Evolutionary conservation across 2,888 invertebrate genomes (phyloP), one percentile per base, ranked within the genome.

Genomic region (Miltochrista miniata): DNA sequence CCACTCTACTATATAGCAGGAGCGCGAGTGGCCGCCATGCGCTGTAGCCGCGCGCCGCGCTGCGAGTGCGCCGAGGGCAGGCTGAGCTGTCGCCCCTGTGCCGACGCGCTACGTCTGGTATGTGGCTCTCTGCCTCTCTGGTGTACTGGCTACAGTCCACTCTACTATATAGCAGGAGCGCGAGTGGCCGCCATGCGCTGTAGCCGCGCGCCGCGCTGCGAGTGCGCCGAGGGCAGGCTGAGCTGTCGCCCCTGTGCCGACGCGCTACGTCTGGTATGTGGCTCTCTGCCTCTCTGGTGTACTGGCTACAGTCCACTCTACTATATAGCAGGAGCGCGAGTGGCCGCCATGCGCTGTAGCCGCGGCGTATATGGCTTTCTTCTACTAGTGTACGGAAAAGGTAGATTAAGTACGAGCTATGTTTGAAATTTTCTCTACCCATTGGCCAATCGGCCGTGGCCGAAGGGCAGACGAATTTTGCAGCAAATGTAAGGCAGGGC

Each of bases 11-110:
- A n/a, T n/a, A n/a, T 92, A 33, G 60, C 74, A 35, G 91, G 88
- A 11, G 84, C 80, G 1, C 74, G 83, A 45, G 74, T 75, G 7
- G 58, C 76, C 13, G 65, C 80, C 12, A 55, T 56, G 15, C 68
- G 73, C 4, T 79, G 83, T 56, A 38, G 31, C 38, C 18, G 52
- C 7, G 59, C 76, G 54, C 81, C 83, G 59, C 78, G 83, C 70
- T 92, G 91, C 80, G 91, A 91, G 79, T 92, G 91, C 53, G 78
- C 87, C 62, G 81, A 80, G 58, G 79, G 77, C 0, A 52, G 79
- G 1, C 76, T 91, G 56, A 68, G 73, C 54, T 91, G 91, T 71
- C 63, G 80, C 0, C 83, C 87, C 9, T 88, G 89, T 52, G 72
- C 74, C 5, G 79, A 76, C 54, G 60, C 76, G 14, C 73, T 74